Conservation (phyloP, 2,113 vertebrate species). For the Oncorhynchus masou region DNA sequence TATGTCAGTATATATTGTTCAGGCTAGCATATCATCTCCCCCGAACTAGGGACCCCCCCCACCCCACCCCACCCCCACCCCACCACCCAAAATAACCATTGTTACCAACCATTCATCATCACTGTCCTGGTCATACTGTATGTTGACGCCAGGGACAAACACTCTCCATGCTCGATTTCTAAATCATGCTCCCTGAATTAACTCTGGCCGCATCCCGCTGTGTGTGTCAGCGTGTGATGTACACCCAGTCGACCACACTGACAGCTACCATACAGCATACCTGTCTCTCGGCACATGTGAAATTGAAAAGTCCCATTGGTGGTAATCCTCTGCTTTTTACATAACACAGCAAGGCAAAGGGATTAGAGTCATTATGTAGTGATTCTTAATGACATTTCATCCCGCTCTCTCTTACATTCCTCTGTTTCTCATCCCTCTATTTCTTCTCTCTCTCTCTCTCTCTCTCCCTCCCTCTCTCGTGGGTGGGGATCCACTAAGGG, state of each 20-base stretch:
- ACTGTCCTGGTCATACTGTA: too few species aligned
- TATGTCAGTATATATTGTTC: too few species aligned
- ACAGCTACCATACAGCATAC: not conserved
- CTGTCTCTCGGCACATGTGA: constrained; percentile 6
- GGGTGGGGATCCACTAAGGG: constrained; percentile 34
- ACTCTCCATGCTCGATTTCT: too few species aligned
- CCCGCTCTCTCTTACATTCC: constrained; percentile 6
- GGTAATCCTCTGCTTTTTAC: constrained; percentile 53
- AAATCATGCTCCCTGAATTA: too few species aligned
- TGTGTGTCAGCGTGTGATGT: not conserved
- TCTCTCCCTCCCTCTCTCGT: constrained; percentile 10
- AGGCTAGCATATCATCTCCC: too few species aligned
- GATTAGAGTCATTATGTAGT: constrained; percentile 62
- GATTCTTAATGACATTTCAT: constrained; percentile 55
- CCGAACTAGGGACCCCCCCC: too few species aligned
- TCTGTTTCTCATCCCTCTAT: constrained; percentile 6
- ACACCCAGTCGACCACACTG: not conserved
- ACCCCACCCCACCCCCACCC: too few species aligned
- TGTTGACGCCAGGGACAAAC: too few species aligned
- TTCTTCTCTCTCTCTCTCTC: constrained; percentile 12
- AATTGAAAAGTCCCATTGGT: constrained; percentile 20
- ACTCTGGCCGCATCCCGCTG: too few species aligned
- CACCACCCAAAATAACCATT: too few species aligned
- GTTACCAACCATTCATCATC: too few species aligned
- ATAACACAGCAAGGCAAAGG: constrained; percentile 47